phyloP scores from a whole-genome alignment of 2,797 vertebrate genomes.

The Molossus alvarezi region DNA sequence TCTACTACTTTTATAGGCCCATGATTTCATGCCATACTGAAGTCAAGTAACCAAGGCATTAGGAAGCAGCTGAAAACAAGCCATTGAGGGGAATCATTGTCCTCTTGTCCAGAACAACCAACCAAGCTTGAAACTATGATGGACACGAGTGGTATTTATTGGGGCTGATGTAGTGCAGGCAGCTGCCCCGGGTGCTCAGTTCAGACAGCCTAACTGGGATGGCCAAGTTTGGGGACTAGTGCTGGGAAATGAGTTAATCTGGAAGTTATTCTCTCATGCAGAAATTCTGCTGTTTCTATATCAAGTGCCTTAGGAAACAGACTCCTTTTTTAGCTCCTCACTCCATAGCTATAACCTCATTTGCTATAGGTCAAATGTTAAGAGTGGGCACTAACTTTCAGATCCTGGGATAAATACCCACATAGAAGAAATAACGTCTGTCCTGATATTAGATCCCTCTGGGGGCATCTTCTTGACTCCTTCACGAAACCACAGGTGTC shows the following conservation, averaged over 20 bases:
- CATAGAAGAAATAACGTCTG: neutral
- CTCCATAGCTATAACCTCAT: neutral
- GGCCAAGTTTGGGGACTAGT: neutral
- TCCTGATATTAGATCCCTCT: neutral
- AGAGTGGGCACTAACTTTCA: neutral
- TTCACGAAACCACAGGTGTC: neutral
- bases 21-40: slow-evolving; percentile 61
- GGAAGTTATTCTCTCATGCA: slow-evolving; percentile 11
- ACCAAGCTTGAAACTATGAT: neutral
- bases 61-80: slow-evolving; percentile 16
- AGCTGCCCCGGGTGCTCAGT: neutral
- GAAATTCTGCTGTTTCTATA: neutral
- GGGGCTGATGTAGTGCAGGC: neutral
- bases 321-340: neutral
- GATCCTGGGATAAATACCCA: neutral
- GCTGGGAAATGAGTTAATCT: neutral
- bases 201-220: neutral
- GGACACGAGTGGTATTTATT: slow-evolving; percentile 44
- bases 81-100: slow-evolving; percentile 33
- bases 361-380: slow-evolving; percentile 9
- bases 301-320: slow-evolving; percentile 37
- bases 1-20: slow-evolving; percentile 40
- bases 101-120: slow-evolving; percentile 63
- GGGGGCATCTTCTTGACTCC: neutral
- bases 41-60: slow-evolving; percentile 56